Conservation (phyloP, 2,113 vertebrate genomes). For the Australoheros scitulus region DNA sequence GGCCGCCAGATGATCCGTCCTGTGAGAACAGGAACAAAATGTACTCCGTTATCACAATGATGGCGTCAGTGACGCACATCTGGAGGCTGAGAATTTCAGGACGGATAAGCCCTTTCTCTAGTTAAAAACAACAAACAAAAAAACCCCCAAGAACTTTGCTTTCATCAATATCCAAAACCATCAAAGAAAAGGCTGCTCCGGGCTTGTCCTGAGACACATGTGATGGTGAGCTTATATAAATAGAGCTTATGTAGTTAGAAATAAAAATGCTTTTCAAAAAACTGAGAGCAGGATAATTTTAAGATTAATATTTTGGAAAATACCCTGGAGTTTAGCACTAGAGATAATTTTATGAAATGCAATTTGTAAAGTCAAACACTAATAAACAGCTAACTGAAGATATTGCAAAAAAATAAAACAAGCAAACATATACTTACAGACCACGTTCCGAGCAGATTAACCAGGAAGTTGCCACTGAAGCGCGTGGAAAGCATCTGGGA, state of each 20-base stretch:
- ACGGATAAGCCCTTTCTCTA: not conserved
- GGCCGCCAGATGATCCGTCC: conserved; percentile 91
- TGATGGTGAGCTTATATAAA: not conserved
- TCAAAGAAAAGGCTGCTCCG: not conserved
- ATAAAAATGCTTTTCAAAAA: not conserved
- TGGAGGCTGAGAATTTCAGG: not conserved
- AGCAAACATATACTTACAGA: conserved; percentile 88
- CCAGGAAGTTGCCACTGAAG: conserved; percentile 96
- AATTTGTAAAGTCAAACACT: not conserved
- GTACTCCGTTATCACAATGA: not conserved
- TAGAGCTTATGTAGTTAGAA: not conserved
- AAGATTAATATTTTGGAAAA: not conserved
- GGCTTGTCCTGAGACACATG: not conserved
- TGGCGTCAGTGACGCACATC: not conserved
- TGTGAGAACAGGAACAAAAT: conserved; percentile 44
- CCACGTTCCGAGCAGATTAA: conserved; percentile 97
- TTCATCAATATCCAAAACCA: not conserved
- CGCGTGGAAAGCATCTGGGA: conserved; percentile 99
- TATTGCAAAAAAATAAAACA: not conserved
- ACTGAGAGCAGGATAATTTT: not conserved
- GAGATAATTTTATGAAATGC: no score
- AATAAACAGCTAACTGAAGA: not conserved
- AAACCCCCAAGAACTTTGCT: no score
- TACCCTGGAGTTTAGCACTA: not conserved
- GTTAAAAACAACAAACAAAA: no score